Evolutionary conservation across 1,140 invertebrate species (phyloP), one percentile per base, ranked within the genome.

Genomic region (Saccostrea echinata): DNA sequence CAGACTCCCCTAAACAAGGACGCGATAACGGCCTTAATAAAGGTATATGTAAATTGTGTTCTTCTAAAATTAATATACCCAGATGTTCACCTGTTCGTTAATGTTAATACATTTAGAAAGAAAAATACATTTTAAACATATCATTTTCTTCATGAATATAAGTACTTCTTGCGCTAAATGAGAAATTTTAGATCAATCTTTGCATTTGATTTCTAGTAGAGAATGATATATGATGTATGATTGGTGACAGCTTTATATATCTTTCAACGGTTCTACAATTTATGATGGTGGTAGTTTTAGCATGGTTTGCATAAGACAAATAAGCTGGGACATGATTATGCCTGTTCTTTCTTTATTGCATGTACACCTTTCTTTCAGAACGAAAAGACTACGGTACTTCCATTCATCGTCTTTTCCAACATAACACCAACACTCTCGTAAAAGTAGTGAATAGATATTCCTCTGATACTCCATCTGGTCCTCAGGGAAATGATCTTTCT

Each of bases 361-460:
- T 76, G 68, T 43, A 43, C 27, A 33, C 27, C 68, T 76, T 33
- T 76, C 68, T 76, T 76, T 76, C 68, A 76, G 68, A 76, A 16
- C 8, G 27, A 18, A 76, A 76, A 30, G 68, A 76, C 12, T 76
- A 76, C 13, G 16, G 27, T 18, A 76, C 68, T 76, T 76, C 68
- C 24, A 76, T 76, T 30, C 68, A 76, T 18, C 68, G 27, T 33
- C 27, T 76, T 27, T 76, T 76, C 16, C 24, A 24, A 30, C 11
- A 33, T 16, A 76, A 76, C 13, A 76, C 68, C 68, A 76, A 76
- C 68, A 76, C 68, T 33, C 24, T 76, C 9, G 24, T 76, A 27
- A 76, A 76, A 16, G 68, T 76, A 30, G 68, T 76, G 68, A 76
- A 76, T 33, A 76, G 8, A 76, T 33, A 30, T 33, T 30, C 68